These are phyloP conservation scores for Coecobrya sp. DNA, from an alignment of 2,888 invertebrate species.

Conservation along the genomic window DNA sequence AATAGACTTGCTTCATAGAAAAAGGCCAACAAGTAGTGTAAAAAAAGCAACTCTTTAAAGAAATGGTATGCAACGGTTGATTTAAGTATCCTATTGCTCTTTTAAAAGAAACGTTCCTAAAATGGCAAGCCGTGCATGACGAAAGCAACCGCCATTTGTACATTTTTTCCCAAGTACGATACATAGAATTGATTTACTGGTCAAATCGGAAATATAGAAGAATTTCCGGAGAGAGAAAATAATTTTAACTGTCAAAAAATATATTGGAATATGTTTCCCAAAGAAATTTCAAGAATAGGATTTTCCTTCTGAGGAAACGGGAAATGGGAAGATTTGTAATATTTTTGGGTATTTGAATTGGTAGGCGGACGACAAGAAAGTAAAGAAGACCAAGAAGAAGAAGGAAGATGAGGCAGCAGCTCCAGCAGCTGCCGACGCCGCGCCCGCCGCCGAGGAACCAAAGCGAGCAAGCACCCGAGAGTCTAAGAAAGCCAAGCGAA, in stretches of 20 bases:
- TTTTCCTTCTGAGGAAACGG: no score
- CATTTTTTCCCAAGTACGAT: no score
- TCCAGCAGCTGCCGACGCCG: slow-evolving; percentile 91
- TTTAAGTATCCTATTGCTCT: neutral
- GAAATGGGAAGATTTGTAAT: neutral
- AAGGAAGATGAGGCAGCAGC: slow-evolving; percentile 88
- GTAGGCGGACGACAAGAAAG: slow-evolving; percentile 96
- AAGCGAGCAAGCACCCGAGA: slow-evolving; percentile 95
- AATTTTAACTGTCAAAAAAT: no score
- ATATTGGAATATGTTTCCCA: no score
- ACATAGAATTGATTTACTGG: neutral
- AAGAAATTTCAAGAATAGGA: no score
- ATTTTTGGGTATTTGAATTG: slow-evolving; percentile 58
- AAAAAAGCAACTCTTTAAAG: slow-evolving; percentile 10
- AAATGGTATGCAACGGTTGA: slow-evolving; percentile 72
- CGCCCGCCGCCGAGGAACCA: slow-evolving; percentile 89
- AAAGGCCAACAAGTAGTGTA: slow-evolving; percentile 41
- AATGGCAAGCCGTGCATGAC: slow-evolving; percentile 59
- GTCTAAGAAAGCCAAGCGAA: slow-evolving; percentile 93
- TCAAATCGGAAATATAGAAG: neutral
- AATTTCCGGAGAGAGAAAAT: neutral
- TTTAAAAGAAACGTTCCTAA: slow-evolving; percentile 16
- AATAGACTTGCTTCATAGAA: slow-evolving; percentile 6
- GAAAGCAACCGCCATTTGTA: neutral
- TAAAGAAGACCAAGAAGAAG: slow-evolving; percentile 95